Conservation (phyloP, 37 sponge, comb jelly and placozoan species). For the Spongia lamella region DNA sequence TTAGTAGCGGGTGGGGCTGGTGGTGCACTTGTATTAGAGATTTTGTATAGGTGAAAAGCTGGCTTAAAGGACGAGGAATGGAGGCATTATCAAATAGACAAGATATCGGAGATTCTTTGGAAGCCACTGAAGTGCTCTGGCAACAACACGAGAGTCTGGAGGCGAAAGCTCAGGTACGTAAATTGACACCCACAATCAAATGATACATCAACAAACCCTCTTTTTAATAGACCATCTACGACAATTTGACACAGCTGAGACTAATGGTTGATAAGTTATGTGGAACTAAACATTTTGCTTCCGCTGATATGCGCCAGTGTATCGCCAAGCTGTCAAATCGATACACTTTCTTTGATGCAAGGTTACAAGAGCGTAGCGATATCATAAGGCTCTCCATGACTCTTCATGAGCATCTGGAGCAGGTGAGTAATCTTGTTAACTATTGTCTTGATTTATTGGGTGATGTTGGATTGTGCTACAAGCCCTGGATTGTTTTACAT, state of each 20-base stretch:
- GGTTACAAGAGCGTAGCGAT: conserved; percentile 24
- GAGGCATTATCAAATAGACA: conserved; percentile 40
- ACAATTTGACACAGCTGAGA: conserved; percentile 68
- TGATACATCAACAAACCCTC: too few relatives aligned
- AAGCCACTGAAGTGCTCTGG: conserved; percentile 19
- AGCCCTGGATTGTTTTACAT: background rate
- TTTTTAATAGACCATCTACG: conserved; percentile 23
- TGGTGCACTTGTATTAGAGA: background rate
- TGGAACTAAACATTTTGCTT: conserved; percentile 56
- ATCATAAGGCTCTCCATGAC: conserved; percentile 37
- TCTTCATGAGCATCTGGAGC: conserved; percentile 22
- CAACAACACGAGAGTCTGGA: conserved; percentile 54
- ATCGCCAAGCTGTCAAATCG: conserved; percentile 53
- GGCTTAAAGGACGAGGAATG: conserved; percentile 69
- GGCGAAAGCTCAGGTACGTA: conserved; percentile 61
- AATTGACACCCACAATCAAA: background rate
- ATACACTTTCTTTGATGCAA: conserved; percentile 45
- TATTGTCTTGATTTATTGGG: background rate
- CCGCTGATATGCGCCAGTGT: conserved; percentile 43
- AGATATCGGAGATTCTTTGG: conserved; percentile 55
- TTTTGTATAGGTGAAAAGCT: conserved; percentile 34
- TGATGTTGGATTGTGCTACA: background rate
- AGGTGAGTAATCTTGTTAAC: conserved; percentile 16
- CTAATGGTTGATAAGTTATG: conserved; percentile 59
- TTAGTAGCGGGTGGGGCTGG: conserved; percentile 3